Evolutionary conservation across 1,140 invertebrate species (phyloP), one percentile per base, ranked within the genome.

Genomic region (Cecropterus lyciades): DNA sequence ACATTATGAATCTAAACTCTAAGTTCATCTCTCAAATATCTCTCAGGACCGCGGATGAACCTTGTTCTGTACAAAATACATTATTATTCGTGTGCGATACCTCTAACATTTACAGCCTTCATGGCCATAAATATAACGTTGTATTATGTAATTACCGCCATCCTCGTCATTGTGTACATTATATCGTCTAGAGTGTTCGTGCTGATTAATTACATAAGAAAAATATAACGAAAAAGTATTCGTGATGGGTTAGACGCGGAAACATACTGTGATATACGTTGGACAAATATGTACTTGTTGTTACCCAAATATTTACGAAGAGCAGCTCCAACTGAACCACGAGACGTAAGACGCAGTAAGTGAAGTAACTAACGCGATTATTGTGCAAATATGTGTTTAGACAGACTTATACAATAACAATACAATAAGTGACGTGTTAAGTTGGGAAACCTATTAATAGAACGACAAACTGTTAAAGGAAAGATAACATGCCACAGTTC

Each of bases 111-210:
- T 51, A 51, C n/a, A 37, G 3, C 14, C 40, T 40, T 53, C 15
- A 30, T 30, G 49, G 49, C n/a, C n/a, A n/a, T n/a, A n/a, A n/a
- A n/a, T n/a, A n/a, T n/a, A n/a, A n/a, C n/a, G n/a, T 33, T 20
- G 8, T 46, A 46, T 55, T 43, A 42, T 40, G 37, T 56, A 43
- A 56, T 56, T 56, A 57, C 27, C 53, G 17, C 53, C 11, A 57
- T 17, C 43, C 53, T 43, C 53, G 40, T 57, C 53, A 43, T 43
- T 57, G 53, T 57, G 20, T 57, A 55, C 33, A 6, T 16, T 14
- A 33, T 57, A 20, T 43, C 15, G 52, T 57, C 53, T 24, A 45
- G 53, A 8, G 15, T 57, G 53, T 43, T 55, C 33, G 53, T 57
- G 37, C 53, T 57, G 53, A 43, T 43, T 1, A 55, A 55, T 57